Conservation (phyloP, 1,140 invertebrate genomes). For the Tetraneura akinire region DNA sequence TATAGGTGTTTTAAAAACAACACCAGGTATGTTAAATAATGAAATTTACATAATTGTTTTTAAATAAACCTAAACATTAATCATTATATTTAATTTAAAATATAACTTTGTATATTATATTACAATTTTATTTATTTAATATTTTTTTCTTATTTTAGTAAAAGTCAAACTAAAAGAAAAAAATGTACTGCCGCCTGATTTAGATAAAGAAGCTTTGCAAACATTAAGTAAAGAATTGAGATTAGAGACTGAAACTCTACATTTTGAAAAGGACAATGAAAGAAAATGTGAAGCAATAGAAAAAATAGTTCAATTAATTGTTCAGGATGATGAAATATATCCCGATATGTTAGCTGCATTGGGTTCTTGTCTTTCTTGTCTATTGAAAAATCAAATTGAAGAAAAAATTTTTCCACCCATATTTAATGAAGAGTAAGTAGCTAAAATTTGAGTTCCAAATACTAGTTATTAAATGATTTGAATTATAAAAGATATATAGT, state of each 20-base stretch:
- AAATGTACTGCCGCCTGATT: constrained; percentile 34
- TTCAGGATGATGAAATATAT: constrained; percentile 68
- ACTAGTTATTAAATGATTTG: no score
- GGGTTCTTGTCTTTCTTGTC: constrained; percentile 61
- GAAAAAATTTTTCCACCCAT: constrained; percentile 62
- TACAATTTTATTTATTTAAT: neutral
- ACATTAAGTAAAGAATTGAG: constrained; percentile 47
- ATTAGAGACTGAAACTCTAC: constrained; percentile 30
- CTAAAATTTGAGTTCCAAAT: no score
- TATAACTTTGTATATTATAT: no score
- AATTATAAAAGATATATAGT: no score
- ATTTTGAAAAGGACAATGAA: constrained; percentile 53
- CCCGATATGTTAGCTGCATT: constrained; percentile 64
- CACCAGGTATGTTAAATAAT: constrained; percentile 13
- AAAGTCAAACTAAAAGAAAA: constrained; percentile 51
- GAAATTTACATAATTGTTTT: neutral
- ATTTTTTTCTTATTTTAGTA: constrained; percentile 1
- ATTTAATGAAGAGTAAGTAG: constrained; percentile 56
- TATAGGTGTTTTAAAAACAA: neutral
- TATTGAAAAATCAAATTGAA: constrained; percentile 63
- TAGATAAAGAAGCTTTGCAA: constrained; percentile 49
- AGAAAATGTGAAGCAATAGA: constrained; percentile 70
- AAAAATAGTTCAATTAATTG: constrained; percentile 68
- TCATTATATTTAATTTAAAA: no score
- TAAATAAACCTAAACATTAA: no score